These are phyloP conservation scores for Danio kyathit DNA, from an alignment of 2,797 vertebrate species.

Conservation along the genomic window DNA sequence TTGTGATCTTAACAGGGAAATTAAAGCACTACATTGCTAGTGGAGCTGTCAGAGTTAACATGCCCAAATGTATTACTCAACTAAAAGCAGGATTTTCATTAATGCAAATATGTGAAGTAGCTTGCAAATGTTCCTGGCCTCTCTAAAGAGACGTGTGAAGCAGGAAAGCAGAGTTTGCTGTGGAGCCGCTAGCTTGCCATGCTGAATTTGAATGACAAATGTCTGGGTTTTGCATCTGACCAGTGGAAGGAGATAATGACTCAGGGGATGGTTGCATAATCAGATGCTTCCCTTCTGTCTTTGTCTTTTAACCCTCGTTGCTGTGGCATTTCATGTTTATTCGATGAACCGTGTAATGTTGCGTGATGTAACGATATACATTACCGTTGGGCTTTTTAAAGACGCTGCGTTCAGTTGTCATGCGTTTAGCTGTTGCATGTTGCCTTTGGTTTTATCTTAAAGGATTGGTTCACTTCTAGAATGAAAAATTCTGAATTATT, in stretches of 20 bases:
- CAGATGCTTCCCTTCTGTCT: slow-evolving; percentile 25
- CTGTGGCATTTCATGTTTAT: slow-evolving; percentile 22
- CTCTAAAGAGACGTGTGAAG: background rate
- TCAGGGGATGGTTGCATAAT: slow-evolving; percentile 23
- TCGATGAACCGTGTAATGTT: slow-evolving; percentile 8
- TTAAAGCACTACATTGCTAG: no score
- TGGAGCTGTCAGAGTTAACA: background rate
- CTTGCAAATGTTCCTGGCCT: slow-evolving; percentile 11
- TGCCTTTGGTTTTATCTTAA: background rate
- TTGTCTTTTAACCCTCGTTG: slow-evolving; percentile 9
- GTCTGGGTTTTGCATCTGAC: slow-evolving; percentile 58
- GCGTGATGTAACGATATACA: background rate
- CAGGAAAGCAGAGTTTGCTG: slow-evolving; percentile 31
- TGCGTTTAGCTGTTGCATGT: background rate
- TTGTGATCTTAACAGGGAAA: slow-evolving; percentile 3
- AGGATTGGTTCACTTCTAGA: no score
- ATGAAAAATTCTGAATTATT: no score
- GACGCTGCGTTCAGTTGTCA: background rate
- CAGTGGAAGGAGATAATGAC: slow-evolving; percentile 38
- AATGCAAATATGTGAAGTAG: slow-evolving; percentile 22
- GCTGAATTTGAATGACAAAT: slow-evolving; percentile 70
- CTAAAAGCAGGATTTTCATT: slow-evolving; percentile 12
- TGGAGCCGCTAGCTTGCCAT: slow-evolving; percentile 9
- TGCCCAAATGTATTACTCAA: background rate
- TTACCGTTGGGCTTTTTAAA: background rate